Base-by-base conservation (phyloP, 2,797 vertebrate species). In the Picus viridis region DNA sequence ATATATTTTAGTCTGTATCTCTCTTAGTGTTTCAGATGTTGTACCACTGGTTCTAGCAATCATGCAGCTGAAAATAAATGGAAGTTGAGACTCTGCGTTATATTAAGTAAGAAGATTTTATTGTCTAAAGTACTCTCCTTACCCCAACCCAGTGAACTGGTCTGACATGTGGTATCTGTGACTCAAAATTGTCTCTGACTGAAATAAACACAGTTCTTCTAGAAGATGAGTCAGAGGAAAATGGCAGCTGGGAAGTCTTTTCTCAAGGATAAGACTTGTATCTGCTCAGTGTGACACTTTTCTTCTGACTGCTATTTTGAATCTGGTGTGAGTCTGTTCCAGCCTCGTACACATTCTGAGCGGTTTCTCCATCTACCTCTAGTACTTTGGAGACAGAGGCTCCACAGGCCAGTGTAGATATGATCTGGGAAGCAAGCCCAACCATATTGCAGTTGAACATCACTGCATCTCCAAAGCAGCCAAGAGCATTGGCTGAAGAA, bases 371-470 rank as follows among this genome's bases (percentile, higher is more conserved):
- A 39, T 78, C 83, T 76, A 83, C 59, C 87, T 93, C 41, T 79
- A 95, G 92, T 51, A 29, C 86, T 86, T 92, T 19, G 3, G 81
- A 91, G 64, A 30, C 69, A 77, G 75, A 87, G 49, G 47, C 91
- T 90, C 57, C 61, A 87, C 36, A 32, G 63, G 78, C 93, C 79
- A 78, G 68, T 76, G 65, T 36, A 90, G 90, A 90, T 93, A 95
- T 0, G 5, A 95, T 92, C 93, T 95, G 81, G 94, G 93, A 96
- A 94, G 86, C 74, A 94, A 97, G 96, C 92, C 85, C 85, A 95
- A 89, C 89, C 90, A 88, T 95, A 94, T 92, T 97, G 95, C 92
- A 95, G 59, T 63, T 90, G 89, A 90, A 86, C 92, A 88, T 88
- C 88, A 8, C 77, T 80, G 47, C 69, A 22, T 59, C 81, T 62